phyloP scores from a whole-genome alignment of 2,113 vertebrate genomes.

The Odocoileus hemionus region DNA sequence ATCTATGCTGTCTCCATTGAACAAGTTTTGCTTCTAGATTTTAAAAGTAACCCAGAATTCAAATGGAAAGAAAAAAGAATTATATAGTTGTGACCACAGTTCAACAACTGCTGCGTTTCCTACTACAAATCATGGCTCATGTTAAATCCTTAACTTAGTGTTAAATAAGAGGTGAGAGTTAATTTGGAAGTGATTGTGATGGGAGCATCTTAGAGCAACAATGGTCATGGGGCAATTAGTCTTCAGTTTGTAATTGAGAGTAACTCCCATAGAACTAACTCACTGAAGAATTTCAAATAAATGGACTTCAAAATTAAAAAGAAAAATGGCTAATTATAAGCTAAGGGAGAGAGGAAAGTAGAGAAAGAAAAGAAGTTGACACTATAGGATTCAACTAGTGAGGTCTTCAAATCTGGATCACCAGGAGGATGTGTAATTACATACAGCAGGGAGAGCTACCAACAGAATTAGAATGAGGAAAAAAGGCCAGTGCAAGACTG shows the following conservation, averaged over 20 bases:
- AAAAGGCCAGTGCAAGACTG: not conserved
- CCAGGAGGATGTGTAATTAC: not conserved
- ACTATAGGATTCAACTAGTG: not conserved
- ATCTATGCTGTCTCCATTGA: not conserved
- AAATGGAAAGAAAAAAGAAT: not conserved
- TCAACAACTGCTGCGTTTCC: not conserved
- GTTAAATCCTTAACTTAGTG: conserved; percentile 20
- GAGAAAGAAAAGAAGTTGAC: conserved; percentile 6
- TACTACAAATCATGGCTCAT: not conserved
- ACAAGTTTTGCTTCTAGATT: conserved; percentile 22
- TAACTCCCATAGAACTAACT: conserved; percentile 46
- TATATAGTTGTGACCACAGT: not conserved
- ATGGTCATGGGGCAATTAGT: conserved; percentile 55
- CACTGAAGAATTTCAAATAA: conserved; percentile 66
- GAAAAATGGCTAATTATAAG: conserved; percentile 53
- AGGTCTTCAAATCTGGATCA: not conserved
- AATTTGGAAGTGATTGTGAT: conserved; percentile 27
- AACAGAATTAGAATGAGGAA: not conserved
- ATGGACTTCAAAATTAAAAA: conserved; percentile 34
- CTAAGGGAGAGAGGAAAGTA: not conserved
- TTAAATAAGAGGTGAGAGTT: conserved; percentile 42
- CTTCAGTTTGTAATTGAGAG: conserved; percentile 64
- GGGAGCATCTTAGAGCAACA: not conserved
- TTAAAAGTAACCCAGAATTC: conserved; percentile 29
- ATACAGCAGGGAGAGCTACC: too few relatives aligned